Evolutionary conservation across 2,113 vertebrate species (phyloP), one percentile per base, ranked within the genome.

Genomic region (Cyprinus carpio): DNA sequence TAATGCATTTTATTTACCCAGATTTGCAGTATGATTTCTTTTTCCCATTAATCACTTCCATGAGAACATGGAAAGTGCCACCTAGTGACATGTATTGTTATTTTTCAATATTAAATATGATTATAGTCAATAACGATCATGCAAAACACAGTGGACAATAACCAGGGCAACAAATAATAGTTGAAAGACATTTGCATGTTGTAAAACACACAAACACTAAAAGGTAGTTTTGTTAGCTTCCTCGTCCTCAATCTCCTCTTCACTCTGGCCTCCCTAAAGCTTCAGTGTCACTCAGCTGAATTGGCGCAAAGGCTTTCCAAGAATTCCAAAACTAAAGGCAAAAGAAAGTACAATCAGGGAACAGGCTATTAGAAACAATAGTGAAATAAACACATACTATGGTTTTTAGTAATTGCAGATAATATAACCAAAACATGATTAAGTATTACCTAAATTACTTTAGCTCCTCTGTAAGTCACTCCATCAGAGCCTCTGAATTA

Each of bases 321-420:
- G 87, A 89, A 96, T 96, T 72, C 94, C 93, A 51, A 94, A 91
- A 77, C 96, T 97, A 29, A 72, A n/a, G 31, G 23, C 15, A 78
- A 43, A 34, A 69, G 4, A 4, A 49, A 65, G 1, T 65, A 69
- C n/a, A 69, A 20, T 37, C 8, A 2, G 40, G 9, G 3, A 43
- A 2, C 40, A 20, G 60, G 29, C 18, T 23, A 34, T 13, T 62
- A 20, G 31, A 4, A 7, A 43, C 46, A 23, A 49, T 20, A 8
- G 23, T 1, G 2, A 27, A 27, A 25, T 18, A 15, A 12, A 75
- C 23, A 46, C 40, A 34, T 10, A 31, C 11, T 15, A 74, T 75
- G 72, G 0, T 34, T 34, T 67, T 67, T 18, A 6, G 2, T 4
- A 29, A 27, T 7, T 65, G 60, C 2, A 15, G 7, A 67, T 62